phyloP scores from a whole-genome alignment of 2,797 vertebrate species.

The Harpagifer antarcticus region DNA sequence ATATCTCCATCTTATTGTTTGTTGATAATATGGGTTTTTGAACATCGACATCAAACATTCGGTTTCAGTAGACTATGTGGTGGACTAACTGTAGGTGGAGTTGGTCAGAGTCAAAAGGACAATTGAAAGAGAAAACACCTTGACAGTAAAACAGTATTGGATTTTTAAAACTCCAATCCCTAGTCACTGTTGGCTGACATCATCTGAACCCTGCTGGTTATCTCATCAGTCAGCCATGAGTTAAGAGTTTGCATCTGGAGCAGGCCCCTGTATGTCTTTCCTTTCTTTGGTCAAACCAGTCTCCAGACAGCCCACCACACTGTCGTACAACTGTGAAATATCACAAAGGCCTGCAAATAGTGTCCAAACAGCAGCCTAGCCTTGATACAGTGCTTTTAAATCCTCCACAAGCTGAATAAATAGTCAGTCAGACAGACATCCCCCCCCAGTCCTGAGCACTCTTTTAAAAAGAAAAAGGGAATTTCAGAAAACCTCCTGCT shows the following conservation, averaged over 20 bases:
- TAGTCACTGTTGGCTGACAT: slow-evolving; percentile 46
- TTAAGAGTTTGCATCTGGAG: slow-evolving; percentile 41
- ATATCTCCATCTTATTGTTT: not conserved
- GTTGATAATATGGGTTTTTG: not conserved
- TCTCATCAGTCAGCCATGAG: slow-evolving; percentile 59
- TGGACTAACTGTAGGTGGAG: not conserved
- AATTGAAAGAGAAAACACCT: not conserved
- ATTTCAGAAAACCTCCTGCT: slow-evolving; percentile 36
- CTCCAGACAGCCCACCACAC: slow-evolving; percentile 60
- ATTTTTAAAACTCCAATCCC: slow-evolving; percentile 26
- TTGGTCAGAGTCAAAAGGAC: not conserved
- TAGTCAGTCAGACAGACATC: slow-evolving; percentile 51
- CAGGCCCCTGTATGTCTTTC: slow-evolving; percentile 26
- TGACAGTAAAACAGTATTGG: slow-evolving; percentile 16
- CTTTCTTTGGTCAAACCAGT: slow-evolving; percentile 46
- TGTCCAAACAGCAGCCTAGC: slow-evolving; percentile 62
- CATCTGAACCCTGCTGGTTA: slow-evolving; percentile 50
- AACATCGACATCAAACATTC: not conserved
- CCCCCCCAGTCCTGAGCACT: slow-evolving; percentile 27
- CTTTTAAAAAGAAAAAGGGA: slow-evolving; percentile 31
- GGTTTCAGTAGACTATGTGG: too few relatives aligned
- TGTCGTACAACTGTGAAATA: slow-evolving; percentile 76
- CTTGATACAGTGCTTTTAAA: slow-evolving; percentile 64
- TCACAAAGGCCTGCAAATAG: slow-evolving; percentile 76
- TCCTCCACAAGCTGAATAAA: slow-evolving; percentile 80